Base-by-base conservation (phyloP, 2,888 invertebrate species). In the Ormia ochracea region DNA sequence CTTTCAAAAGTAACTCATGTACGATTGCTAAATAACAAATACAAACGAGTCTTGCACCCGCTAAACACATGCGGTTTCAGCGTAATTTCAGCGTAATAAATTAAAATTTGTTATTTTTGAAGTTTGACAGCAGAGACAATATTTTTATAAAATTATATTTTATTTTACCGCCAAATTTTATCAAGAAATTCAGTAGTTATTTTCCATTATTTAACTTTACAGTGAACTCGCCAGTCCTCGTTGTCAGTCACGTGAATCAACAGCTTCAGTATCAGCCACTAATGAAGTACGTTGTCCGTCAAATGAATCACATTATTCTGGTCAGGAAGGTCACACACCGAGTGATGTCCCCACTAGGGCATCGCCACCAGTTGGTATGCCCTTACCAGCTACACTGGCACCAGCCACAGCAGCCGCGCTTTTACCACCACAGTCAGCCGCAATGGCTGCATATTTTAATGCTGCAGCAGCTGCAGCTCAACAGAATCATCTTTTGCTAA, bases 221-320 rank as follows among this genome's bases (percentile, higher is more conserved):
- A 96, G 95, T 91, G 95, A 95, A 90, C 90, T 91, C 86, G 87
- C 89, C 73, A 95, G 94, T 90, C 95, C 95, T 83, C 93, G 95
- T 87, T 95, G 95, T 90, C 93, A 95, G 84, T 96, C 95, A 72
- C 92, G 95, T 86, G 95, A 95, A 87, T 96, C 96, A 75, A 93
- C 93, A 82, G 82, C 82, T 1, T 88, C 89, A 0, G 93, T 93
- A 82, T 93, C 84, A 3, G 86, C 84, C 6, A 91, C 91, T 56
- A 80, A 77, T 26, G 93, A 93, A 82, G 93, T 93, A 81, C 93
- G 94, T 82, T 95, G 95, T 90, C 94, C 95, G 79, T 94, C 94
- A 73, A 93, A 93, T 86, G 95, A 94, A 88, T 94, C 94, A n/a
- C 91, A 93, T 86, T 93, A 93, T 87, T 94, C 94, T 52, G 94